Evolutionary conservation across 2,797 vertebrate species (phyloP), one percentile per base, ranked within the genome.

Genomic region (Myripristis jacobus): DNA sequence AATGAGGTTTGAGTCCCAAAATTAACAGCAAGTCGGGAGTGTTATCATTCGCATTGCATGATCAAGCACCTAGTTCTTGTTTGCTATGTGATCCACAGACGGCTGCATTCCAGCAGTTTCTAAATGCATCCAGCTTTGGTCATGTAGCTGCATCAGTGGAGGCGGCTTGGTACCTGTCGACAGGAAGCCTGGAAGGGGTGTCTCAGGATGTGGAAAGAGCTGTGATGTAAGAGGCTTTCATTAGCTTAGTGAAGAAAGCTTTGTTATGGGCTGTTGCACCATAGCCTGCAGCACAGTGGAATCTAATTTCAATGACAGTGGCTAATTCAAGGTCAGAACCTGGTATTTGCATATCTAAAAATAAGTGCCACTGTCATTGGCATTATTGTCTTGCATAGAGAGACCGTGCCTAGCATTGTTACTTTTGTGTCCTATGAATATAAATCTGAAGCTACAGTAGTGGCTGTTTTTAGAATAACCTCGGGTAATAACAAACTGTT

Each of bases 151-250:
- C 94, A 1, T 93, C 94, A 0, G 78, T 98, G 72, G 90, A 95
- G 69, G 94, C 93, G 0, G 96, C 96, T 1, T 88, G 92, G 54
- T 95, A 94, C 87, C 96, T 97, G 47, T 94, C 95, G 4, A 95
- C 94, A 16, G 98, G 97, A 90, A 93, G 89, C 79, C 92, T 96
- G 87, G 80, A 88, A 63, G 94, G 92, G 13, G 94, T 96, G 79
- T 89, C 92, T 19, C 93, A 93, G 79, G 94, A 98, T 75, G 93
- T 90, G 2, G 89, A 94, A 87, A 94, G 90, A 77, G 97, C 97
- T 21, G 95, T 98, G 60, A 90, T 94, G 96, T 99, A 94, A 94
- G 95, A 83, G 64, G 61, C 68, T 80, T 83, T 88, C 79, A 80
- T 89, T 84, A 86, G 75, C 69, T 66, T 51, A 75, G 66, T 53